Base-by-base conservation (phyloP, 64 coral and sea anemone genomes). In the Montipora efflorescens region DNA sequence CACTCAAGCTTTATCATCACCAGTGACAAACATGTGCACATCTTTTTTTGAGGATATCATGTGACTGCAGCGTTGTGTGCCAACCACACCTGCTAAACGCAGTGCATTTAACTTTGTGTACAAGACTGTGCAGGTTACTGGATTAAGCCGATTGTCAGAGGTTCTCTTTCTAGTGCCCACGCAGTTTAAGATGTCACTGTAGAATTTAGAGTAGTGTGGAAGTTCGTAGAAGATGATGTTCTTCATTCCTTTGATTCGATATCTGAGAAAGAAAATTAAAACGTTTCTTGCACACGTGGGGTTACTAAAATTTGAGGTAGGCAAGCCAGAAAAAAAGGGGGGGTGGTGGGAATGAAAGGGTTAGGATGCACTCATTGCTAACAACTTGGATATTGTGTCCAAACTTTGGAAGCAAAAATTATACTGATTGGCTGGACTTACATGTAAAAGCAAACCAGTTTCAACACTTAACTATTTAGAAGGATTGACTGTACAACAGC, bases 201-300 rank as follows among this genome's bases (percentile, higher is more conserved):
- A 99, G 69, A 99, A 99, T 45, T 79, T 87, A 64, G 98, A 82
- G 79, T 99, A 99, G 7, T 89, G 90, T 8, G 98, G 98, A 9
- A 96, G 95, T 19, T 90, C 98, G 50, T 99, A 99, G 50, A 99
- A 99, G 12, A 99, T 89, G 15, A 99, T 96, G 81, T 99, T 99
- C 46, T 83, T 87, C 53, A 99, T 96, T 8, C 98, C 98, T 81
- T 85, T 87, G 70, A 99, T 94, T 28, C 92, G 94, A 71, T 99
- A 96, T 74, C 98, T 99, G 62, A 7, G 49, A 82, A 67, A 47
- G 23, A 76, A 72, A n/a, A 57, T 57, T 57, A 8, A 11, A 57
- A 36, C 36, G 5, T 8, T 57, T 11, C 53, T 6, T 18, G 10
- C 8, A 68, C 8, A 68, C 0, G 8, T 16, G 64, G 12, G 64